phyloP scores from a whole-genome alignment of 2,797 vertebrate species.

The Ctenopoma kingsleyae region DNA sequence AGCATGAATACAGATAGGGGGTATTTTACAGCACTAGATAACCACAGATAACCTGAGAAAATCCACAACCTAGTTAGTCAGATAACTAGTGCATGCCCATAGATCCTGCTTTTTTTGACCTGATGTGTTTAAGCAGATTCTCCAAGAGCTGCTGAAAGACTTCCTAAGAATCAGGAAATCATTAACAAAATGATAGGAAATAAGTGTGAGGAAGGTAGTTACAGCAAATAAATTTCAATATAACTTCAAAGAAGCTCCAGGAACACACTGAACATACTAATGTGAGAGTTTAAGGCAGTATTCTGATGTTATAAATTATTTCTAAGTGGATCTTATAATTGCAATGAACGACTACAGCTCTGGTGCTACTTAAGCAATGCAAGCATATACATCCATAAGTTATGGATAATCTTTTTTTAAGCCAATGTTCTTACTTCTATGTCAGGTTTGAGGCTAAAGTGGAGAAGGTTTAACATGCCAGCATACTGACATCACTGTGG shows the following conservation, averaged over 20 bases:
- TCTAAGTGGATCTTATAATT: constrained; percentile 16
- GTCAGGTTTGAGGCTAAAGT: constrained; percentile 6
- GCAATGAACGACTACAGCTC: constrained; percentile 8
- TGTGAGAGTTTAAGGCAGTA: constrained; percentile 24
- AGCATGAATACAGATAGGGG: neutral
- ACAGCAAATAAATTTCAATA: constrained; percentile 40
- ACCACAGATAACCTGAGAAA: neutral
- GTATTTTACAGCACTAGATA: neutral
- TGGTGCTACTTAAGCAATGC: neutral
- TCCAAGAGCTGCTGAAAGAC: constrained; percentile 15
- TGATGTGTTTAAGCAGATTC: constrained; percentile 4
- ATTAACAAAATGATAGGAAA: constrained; percentile 5
- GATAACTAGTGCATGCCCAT: neutral
- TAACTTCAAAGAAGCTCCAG: constrained; percentile 51
- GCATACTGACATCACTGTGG: constrained; percentile 6
- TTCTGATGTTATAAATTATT: neutral
- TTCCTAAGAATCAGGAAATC: constrained; percentile 10
- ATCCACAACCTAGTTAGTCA: neutral
- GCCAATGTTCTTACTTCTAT: constrained; percentile 1
- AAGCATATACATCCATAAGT: constrained; percentile 7
- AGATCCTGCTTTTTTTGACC: constrained; percentile 10
- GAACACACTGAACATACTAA: constrained; percentile 43
- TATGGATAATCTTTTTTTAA: constrained; percentile 1
- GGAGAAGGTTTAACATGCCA: constrained; percentile 2
- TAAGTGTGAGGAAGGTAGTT: constrained; percentile 34